These are phyloP conservation scores for Numenius phaeopus DNA, from an alignment of 2,797 vertebrate species.

Conservation along the genomic window DNA sequence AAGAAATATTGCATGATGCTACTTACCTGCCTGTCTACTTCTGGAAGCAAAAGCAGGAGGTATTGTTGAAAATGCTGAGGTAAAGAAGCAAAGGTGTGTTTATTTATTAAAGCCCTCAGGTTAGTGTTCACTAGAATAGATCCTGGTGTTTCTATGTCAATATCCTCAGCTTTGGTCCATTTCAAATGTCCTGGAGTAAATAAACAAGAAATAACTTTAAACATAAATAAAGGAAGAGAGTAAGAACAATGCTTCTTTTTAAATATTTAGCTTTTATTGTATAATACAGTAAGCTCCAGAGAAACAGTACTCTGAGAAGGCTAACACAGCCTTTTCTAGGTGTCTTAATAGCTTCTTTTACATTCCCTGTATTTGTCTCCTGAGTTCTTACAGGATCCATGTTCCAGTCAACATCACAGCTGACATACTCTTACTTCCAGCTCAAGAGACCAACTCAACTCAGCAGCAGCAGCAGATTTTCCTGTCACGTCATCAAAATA, in stretches of 20 bases:
- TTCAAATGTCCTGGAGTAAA: conserved; percentile 86
- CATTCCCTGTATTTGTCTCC: not conserved
- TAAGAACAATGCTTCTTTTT: not conserved
- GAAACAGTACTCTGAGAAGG: not conserved
- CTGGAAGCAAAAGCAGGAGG: conserved; percentile 87
- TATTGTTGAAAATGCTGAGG: conserved; percentile 89
- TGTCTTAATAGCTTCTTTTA: not conserved
- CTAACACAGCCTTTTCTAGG: not conserved
- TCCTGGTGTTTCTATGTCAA: conserved; percentile 90
- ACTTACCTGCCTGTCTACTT: conserved; percentile 89
- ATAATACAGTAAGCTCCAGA: not conserved
- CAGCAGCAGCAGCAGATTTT: not conserved
- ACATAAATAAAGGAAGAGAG: conserved; percentile 23
- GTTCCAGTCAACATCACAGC: not conserved
- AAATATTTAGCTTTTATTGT: not conserved
- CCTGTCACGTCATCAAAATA: not conserved
- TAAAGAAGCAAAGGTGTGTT: conserved; percentile 89
- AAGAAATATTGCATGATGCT: conserved; percentile 16
- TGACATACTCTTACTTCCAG: conserved; percentile 2
- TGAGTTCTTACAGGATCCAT: not conserved
- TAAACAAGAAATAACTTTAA: conserved; percentile 74
- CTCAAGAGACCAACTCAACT: not conserved
- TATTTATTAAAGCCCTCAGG: conserved; percentile 89
- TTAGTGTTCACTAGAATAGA: conserved; percentile 90
- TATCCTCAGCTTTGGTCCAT: conserved; percentile 89